Evolutionary conservation across 2,888 invertebrate species (phyloP), one percentile per base, ranked within the genome.

Genomic region (Dilophus febrilis): DNA sequence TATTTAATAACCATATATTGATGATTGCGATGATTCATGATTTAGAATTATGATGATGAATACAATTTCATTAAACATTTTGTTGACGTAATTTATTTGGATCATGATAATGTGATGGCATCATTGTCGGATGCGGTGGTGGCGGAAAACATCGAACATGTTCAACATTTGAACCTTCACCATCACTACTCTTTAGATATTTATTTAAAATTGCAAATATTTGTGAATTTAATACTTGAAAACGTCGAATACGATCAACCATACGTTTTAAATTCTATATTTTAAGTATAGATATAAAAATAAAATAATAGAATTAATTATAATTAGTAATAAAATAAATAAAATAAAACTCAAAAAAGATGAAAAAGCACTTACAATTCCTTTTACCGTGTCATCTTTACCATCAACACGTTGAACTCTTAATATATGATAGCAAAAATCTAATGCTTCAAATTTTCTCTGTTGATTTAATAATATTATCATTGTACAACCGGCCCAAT

Each of bases 401-500:
- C 90, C 87, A 59, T 97, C 95, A 1, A 92, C 91, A 29, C 92
- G 68, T 61, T 97, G 95, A 10, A 97, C 92, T 45, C 92, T 66
- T 45, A 97, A 71, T 51, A 98, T 86, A 61, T 98, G 97, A 65
- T 98, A 98, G 64, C 91, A 94, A 68, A 97, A 97, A 68, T 98
- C 98, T 33, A 97, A 71, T 2, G 92, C 91, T 58, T 98, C 95
- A 62, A 97, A 98, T 43, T 95, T 70, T 35, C 91, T 68, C 65
- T 97, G 94, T 55, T 98, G 97, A 0, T 91, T 91, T 29, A 98
- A 68, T 32, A 98, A 68, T 3, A 90, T 83, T 45, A 98, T 88
- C 71, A 98, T 87, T 11, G 92, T 82, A 61, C 95, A 94, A 1
- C 95, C 97, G 4, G 95, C 97, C 97, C 97, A 98, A 63, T 97